Base-by-base conservation (phyloP, 2,113 vertebrate genomes). In the Pollimyrus isidori region DNA sequence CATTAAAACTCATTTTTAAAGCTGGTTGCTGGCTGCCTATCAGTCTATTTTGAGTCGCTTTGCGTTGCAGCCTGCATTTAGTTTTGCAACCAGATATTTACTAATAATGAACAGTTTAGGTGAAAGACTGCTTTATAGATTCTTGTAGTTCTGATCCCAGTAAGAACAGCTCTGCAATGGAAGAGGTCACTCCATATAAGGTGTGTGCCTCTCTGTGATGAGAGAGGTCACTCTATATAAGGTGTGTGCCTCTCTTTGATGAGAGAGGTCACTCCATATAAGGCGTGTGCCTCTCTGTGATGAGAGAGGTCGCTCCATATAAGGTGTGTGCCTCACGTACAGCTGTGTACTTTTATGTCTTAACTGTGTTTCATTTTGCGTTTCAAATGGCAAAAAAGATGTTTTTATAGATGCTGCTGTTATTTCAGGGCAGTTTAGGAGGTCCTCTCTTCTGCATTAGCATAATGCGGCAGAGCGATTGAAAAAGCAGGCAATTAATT, bases 401-500 rank as follows among this genome's bases (percentile, higher is more conserved):
- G 10, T 42, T 80, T 39, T 42, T 80, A 42, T 80, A 80, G 73
- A 42, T 80, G 35, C 42, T 35, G 73, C 35, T 62, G 56, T n/a
- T 62, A 62, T 23, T 84, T 48, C 4, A 86, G 45, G 3, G n/a
- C 83, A 48, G 13, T 86, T 86, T 50, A 86, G 45, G 83, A 10
- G 48, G 42, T 39, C 30, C 73, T 17, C 4, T 80, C 45, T 48
- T 3, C 83, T 15, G n/a, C 48, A 49, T 86, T 49, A 86, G 7
- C 45, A 50, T 86, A 86, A 30, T 49, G 88, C 45, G 89, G 91
- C 87, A 82, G 15, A 0, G 2, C 89, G 89, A 92, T 90, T 88
- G 1, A 88, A 91, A 91, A 87, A 92, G 89, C 89, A 87, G 87
- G 88, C 90, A 89, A 86, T 90, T 69, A n/a, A 86, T 90, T 69